Conservation (phyloP, 2,888 invertebrate genomes). For the Ephialtes manifestator region DNA sequence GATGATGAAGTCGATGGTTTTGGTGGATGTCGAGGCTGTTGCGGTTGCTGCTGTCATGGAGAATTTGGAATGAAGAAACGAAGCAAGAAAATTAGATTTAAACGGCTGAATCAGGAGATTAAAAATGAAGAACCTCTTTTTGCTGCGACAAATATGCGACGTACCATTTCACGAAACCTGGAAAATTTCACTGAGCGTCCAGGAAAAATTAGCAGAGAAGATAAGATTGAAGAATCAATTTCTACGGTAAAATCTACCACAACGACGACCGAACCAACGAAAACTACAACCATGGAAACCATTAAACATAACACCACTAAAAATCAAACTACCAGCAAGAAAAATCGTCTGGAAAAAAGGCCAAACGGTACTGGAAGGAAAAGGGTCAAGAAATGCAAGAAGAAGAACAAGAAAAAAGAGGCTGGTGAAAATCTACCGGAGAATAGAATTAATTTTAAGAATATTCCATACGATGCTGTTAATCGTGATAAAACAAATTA, state of each 20-base stretch:
- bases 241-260: slow-evolving; percentile 2
- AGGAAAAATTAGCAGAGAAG: background rate
- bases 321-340: background rate
- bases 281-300: slow-evolving; percentile 15
- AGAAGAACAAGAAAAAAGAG: background rate
- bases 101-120: background rate
- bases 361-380: background rate
- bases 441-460: slow-evolving; percentile 1
- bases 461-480: background rate
- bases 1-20: background rate
- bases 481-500: background rate
- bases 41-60: slow-evolving; percentile 20
- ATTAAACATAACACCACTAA: background rate
- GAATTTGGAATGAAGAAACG: background rate
- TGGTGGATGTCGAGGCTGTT: background rate
- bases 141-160: background rate
- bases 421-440: background rate
- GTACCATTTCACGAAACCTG: background rate
- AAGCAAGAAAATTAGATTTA: background rate
- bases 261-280: too few relatives aligned
- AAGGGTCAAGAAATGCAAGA: slow-evolving; percentile 10
- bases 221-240: background rate
- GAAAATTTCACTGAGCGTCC: background rate
- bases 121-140: background rate
- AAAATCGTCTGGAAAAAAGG: background rate